These are phyloP conservation scores for Ictidomys tridecemlineatus DNA, from an alignment of 2,113 vertebrate genomes.

Conservation along the genomic window DNA sequence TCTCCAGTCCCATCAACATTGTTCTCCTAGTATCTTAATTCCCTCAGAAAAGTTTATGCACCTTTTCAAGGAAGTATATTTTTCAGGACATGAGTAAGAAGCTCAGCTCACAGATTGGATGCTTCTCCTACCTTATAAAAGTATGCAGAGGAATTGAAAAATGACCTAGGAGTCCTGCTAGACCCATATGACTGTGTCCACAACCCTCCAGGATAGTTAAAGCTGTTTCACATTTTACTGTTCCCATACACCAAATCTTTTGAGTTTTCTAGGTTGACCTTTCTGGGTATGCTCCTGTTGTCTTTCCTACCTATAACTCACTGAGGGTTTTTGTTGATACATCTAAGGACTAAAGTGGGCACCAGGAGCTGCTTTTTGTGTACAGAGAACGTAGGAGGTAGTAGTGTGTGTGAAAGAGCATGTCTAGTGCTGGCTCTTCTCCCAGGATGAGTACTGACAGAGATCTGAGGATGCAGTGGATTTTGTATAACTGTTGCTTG, in stretches of 20 bases:
- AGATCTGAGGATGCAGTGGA: background rate
- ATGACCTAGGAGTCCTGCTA: background rate
- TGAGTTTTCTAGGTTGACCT: background rate
- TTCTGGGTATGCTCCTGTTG: background rate
- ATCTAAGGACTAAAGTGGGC: slow-evolving; percentile 5
- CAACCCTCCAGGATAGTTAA: background rate
- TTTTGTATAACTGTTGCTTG: background rate
- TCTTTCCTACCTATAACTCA: slow-evolving; percentile 19
- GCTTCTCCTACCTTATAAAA: slow-evolving; percentile 2
- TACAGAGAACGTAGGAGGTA: background rate
- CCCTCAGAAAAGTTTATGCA: slow-evolving; percentile 22
- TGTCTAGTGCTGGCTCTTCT: background rate
- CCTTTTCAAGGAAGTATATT: slow-evolving; percentile 33
- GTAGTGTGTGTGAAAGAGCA: background rate
- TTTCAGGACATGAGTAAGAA: slow-evolving; percentile 56
- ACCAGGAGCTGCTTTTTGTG: background rate
- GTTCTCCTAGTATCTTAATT: slow-evolving; percentile 28
- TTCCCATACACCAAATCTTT: background rate
- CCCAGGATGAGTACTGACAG: background rate
- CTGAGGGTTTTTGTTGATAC: background rate
- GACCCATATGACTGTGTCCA: background rate
- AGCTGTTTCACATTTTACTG: background rate
- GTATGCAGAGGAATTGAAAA: slow-evolving; percentile 34
- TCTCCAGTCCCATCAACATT: background rate
- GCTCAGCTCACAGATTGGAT: slow-evolving; percentile 22